Conservation (phyloP, 2,888 invertebrate genomes). For the Conus canariensis region DNA sequence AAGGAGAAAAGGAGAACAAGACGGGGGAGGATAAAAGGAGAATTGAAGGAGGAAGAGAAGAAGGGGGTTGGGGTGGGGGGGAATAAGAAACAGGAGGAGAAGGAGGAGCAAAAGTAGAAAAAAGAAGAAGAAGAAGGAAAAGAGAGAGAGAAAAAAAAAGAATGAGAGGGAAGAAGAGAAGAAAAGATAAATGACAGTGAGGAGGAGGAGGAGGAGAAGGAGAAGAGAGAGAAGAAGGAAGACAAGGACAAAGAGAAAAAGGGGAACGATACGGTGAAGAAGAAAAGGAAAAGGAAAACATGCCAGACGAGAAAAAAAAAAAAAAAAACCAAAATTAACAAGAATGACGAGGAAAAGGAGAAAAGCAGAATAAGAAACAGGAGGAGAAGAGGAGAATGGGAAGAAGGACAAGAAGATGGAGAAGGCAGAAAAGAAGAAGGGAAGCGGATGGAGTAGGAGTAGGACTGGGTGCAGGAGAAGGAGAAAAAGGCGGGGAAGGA, state of each 20-base stretch:
- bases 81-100: too few species aligned
- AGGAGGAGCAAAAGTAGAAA: too few species aligned
- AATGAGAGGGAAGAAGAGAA: not conserved
- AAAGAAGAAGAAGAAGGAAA: not conserved
- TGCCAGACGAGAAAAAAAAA: not conserved
- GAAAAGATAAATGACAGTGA: not conserved
- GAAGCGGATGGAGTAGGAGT: not conserved
- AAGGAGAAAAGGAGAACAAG: too few species aligned
- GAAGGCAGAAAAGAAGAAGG: not conserved
- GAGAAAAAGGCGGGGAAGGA: too few species aligned
- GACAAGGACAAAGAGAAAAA: not conserved
- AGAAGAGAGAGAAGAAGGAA: not conserved
- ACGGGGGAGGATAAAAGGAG: too few species aligned
- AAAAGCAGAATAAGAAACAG: not conserved
- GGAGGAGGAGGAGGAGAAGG: not conserved
- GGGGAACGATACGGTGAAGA: too few species aligned
- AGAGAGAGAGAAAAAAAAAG: not conserved
- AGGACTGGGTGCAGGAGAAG: too few species aligned
- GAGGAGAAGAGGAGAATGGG: not conserved
- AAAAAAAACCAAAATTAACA: not conserved
- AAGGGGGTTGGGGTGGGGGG: too few species aligned
- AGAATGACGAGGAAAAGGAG: not conserved
- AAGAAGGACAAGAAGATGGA: not conserved
- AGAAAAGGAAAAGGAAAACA: too few species aligned
- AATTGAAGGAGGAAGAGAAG: too few species aligned